A percentile compares a stretch with the other conserved stretches of the same genome.
phyloP scores from a whole-genome alignment of 2,888 invertebrate genomes.

The Sesia apiformis region DNA sequence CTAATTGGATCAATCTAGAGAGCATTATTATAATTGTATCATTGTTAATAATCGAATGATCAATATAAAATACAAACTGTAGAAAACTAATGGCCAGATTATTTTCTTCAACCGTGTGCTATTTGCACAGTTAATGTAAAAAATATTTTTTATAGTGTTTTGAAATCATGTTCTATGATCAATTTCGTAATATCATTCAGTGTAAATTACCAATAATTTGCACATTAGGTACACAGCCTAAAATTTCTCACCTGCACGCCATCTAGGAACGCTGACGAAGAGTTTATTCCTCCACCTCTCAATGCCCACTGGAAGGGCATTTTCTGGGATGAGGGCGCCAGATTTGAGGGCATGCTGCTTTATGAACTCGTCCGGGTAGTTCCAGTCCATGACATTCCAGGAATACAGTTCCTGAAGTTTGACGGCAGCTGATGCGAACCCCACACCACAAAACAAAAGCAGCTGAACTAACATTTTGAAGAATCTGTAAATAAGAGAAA shows the following conservation, averaged over 20 bases:
- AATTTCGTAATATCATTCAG: too few species aligned
- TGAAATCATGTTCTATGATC: too few species aligned
- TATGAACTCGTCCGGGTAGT: constrained; percentile 77
- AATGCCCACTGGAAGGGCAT: constrained; percentile 87
- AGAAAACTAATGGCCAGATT: too few species aligned
- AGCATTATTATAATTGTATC: too few species aligned
- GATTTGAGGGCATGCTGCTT: constrained; percentile 77
- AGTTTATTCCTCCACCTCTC: constrained; percentile 87
- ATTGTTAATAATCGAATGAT: too few species aligned
- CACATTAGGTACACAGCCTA: too few species aligned
- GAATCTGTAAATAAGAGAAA: not conserved
- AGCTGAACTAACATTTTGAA: constrained; percentile 4
- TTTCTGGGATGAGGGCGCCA: constrained; percentile 82
- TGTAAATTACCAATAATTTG: too few species aligned
- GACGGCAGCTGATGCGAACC: constrained; percentile 45
- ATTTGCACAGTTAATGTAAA: too few species aligned
- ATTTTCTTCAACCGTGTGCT: too few species aligned
- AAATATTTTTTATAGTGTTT: too few species aligned
- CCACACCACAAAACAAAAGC: constrained; percentile 25
- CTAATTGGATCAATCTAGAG: too few species aligned
- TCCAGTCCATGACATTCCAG: constrained; percentile 86
- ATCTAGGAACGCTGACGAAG: constrained; percentile 88
- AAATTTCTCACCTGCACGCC: constrained; percentile 79
- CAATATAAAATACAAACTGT: too few species aligned
- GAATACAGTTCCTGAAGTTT: constrained; percentile 81